Base-by-base conservation (phyloP, 2,113 vertebrate species). In the Sinocyclocheilus grahami region DNA sequence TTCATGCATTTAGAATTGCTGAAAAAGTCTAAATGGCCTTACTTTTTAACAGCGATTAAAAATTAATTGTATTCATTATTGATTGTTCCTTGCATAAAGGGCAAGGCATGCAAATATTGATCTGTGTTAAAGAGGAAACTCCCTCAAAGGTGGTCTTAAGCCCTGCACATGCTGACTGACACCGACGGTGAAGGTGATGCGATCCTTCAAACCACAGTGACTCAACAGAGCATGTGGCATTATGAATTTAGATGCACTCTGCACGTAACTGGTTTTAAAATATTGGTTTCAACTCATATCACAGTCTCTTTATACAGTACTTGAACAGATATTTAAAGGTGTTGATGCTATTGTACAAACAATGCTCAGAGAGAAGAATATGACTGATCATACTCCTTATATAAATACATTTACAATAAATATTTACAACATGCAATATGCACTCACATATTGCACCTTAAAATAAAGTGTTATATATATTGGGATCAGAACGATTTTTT, bases 31-130 rank as follows among this genome's bases (percentile, higher is more conserved):
- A 16, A 62, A 33, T 55, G 62, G 24, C n/a, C 30, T 62, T 78
- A 58, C 9, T 20, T 75, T 37, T 18, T 67, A 76, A 79, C 4
- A 4, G 24, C 24, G 20, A 82, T 55, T 72, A 30, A n/a, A 65
- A 53, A 69, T 69, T 3, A 74, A 42, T 79, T 78, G 51, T 58
- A 85, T 88, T 83, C 84, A 83, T 85, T 88, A 78, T 69, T 6
- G 22, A 8, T 37, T 86, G 72, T 42, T 88, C 87, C 55, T 46
- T 18, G 60, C 48, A 22, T 82, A 87, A 87, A 82, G 82, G 86
- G 86, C 48, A 84, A 79, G 60, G 60, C 62, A 86, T 87, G 78
- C 80, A 51, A 18, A 60, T 74, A 90, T 87, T 83, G 65, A 80
- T 88, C 37, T 58, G 71, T 60, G 69, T 78, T 80, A 55, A 46